These are phyloP conservation scores for Brachyrhaphis roseni DNA, from an alignment of 2,797 vertebrate genomes.

Conservation along the genomic window DNA sequence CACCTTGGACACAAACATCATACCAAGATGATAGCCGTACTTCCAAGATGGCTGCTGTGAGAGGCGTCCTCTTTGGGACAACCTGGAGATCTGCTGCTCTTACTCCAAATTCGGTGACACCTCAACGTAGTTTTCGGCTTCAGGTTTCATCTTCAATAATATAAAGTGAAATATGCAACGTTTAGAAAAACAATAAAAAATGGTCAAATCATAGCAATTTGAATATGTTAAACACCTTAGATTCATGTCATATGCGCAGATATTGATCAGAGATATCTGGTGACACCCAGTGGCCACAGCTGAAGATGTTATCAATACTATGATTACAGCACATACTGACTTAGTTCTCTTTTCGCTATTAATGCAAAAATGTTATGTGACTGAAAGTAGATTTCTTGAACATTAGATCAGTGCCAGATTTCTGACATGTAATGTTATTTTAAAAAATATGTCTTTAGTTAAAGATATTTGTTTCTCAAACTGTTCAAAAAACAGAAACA, in stretches of 20 bases:
- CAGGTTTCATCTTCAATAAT: slow-evolving; percentile 3
- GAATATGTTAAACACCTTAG: slow-evolving; percentile 47
- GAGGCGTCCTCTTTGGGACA: slow-evolving; percentile 69
- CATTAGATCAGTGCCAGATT: neutral
- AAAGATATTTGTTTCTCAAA: neutral
- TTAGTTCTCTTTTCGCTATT: neutral
- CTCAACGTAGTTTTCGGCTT: slow-evolving; percentile 46
- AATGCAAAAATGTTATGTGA: slow-evolving; percentile 9
- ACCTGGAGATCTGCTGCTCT: slow-evolving; percentile 48
- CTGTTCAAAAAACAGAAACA: neutral
- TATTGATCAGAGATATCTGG: slow-evolving; percentile 79
- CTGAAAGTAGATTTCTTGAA: neutral
- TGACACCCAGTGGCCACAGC: slow-evolving; percentile 77
- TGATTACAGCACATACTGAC: slow-evolving; percentile 4
- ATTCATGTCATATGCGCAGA: slow-evolving; percentile 53
- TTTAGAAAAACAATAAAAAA: slow-evolving; percentile 26
- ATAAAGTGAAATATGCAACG: slow-evolving; percentile 22
- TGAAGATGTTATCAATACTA: slow-evolving; percentile 64
- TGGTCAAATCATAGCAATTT: slow-evolving; percentile 43
- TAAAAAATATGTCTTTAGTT: neutral
- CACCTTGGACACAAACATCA: slow-evolving; percentile 56
- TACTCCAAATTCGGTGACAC: slow-evolving; percentile 42
- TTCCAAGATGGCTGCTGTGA: slow-evolving; percentile 78
- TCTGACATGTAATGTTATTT: neutral
- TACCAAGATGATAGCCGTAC: slow-evolving; percentile 67